Percentiles rank a stretch among this genome's conserved stretches.
Conservation (phyloP, 1,140 invertebrate species). For the Tachypleus tridentatus region DNA sequence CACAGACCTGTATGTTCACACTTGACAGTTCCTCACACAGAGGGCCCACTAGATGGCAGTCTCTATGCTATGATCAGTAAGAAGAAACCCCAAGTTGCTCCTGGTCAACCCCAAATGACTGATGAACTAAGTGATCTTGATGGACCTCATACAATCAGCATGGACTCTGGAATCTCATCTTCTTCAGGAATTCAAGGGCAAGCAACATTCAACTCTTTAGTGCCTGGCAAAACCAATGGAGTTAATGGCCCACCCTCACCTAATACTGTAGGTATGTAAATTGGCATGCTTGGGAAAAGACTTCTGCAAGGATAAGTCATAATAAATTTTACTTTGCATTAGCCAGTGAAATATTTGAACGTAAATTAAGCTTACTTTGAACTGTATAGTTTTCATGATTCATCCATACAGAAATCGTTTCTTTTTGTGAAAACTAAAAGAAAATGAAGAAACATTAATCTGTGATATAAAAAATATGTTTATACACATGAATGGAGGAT, state of each 20-base stretch:
- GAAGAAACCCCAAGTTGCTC: constrained; percentile 19
- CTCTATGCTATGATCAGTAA: constrained; percentile 69
- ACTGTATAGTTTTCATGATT: too few relatives aligned
- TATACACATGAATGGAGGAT: too few relatives aligned
- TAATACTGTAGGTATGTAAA: constrained; percentile 8
- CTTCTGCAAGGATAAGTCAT: too few relatives aligned
- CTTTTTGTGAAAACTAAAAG: too few relatives aligned
- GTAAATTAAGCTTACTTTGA: too few relatives aligned
- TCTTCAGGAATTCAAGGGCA: constrained; percentile 28
- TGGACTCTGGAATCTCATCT: constrained; percentile 71
- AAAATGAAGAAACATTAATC: too few relatives aligned
- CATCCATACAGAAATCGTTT: too few relatives aligned
- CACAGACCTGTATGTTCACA: too few relatives aligned
- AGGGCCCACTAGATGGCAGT: constrained; percentile 73
- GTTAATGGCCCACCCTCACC: constrained; percentile 15
- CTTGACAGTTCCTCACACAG: constrained; percentile 41
- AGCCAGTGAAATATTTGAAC: too few relatives aligned
- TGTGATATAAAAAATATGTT: too few relatives aligned
- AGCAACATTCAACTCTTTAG: constrained; percentile 15
- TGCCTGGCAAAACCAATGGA: constrained; percentile 15
- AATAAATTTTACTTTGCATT: too few relatives aligned
- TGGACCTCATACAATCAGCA: constrained; percentile 60
- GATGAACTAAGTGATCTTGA: constrained; percentile 23
- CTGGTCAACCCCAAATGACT: background rate
- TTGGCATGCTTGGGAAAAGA: too few relatives aligned